A percentile compares a stretch with the other conserved stretches of the same genome.
phyloP scores from a whole-genome alignment of 2,797 vertebrate genomes.

The Danio aesculapii region DNA sequence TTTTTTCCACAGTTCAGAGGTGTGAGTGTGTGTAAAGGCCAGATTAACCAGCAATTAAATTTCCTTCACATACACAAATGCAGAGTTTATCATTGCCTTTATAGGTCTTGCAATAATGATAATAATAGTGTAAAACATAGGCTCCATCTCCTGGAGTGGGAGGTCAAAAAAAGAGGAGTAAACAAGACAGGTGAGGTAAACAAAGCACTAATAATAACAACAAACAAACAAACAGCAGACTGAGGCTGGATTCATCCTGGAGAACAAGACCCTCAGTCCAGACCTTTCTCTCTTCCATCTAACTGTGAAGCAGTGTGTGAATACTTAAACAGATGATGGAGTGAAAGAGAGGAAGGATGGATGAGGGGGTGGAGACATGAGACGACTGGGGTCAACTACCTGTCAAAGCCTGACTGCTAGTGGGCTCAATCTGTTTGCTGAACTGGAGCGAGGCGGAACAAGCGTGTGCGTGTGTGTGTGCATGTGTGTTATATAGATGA shows the following conservation, averaged over 20 bases:
- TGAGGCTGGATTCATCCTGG: slow-evolving; percentile 6
- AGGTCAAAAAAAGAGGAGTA: slow-evolving; percentile 11
- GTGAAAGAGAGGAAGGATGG: background rate
- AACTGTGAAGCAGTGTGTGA: slow-evolving; percentile 10
- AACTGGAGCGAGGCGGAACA: background rate
- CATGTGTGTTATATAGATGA: too few species aligned
- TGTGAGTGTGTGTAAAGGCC: slow-evolving; percentile 1
- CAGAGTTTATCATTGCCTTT: background rate
- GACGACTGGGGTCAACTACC: slow-evolving; percentile 17
- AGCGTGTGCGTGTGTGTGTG: background rate
- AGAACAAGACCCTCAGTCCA: slow-evolving; percentile 19
- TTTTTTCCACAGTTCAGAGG: slow-evolving; percentile 1
- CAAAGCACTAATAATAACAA: slow-evolving; percentile 23
- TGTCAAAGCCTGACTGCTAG: slow-evolving; percentile 29
- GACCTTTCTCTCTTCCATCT: slow-evolving; percentile 11
- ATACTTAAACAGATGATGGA: slow-evolving; percentile 15
- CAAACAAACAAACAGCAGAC: slow-evolving; percentile 14
- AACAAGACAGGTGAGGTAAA: slow-evolving; percentile 23
- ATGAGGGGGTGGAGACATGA: slow-evolving; percentile 38
- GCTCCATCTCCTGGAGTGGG: background rate
- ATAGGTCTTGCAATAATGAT: background rate
- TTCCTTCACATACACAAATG: background rate
- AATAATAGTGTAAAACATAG: slow-evolving; percentile 20
- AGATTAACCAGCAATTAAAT: slow-evolving; percentile 10
- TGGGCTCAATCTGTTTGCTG: slow-evolving; percentile 23